Percentiles rank a stretch among this genome's conserved stretches.
phyloP scores from a whole-genome alignment of 53 echinoderm and acorn worm genomes.

The Arbacia lixula region DNA sequence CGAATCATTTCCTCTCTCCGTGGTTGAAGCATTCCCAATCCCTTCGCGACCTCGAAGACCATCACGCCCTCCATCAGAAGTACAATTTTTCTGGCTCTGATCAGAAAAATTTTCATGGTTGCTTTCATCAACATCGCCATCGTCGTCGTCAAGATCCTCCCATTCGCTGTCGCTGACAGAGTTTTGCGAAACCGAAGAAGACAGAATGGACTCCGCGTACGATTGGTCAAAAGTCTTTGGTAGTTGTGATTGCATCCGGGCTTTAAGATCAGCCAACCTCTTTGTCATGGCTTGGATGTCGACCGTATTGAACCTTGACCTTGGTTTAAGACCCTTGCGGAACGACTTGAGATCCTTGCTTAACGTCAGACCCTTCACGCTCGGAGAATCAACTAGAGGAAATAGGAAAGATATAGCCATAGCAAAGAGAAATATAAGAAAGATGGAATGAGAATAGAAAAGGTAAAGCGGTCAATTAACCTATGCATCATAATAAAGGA shows the following conservation, averaged over 20 bases:
- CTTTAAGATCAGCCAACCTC: constrained; percentile 62
- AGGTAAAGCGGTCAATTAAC: too few species aligned
- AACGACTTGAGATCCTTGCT: constrained; percentile 70
- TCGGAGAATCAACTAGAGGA: constrained; percentile 1
- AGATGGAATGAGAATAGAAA: too few species aligned
- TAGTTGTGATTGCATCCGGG: constrained; percentile 62
- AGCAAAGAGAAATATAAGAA: too few species aligned
- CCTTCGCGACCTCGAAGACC: neutral
- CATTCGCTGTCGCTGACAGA: neutral
- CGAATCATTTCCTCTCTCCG: neutral
- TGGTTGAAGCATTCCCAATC: neutral
- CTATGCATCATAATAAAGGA: too few species aligned
- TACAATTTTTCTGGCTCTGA: neutral
- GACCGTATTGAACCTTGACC: constrained; percentile 71
- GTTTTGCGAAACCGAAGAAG: neutral
- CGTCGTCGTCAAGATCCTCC: neutral
- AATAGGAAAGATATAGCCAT: too few species aligned
- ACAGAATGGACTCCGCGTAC: neutral
- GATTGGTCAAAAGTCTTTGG: neutral
- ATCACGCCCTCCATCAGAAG: neutral
- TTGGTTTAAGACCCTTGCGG: constrained; percentile 73
- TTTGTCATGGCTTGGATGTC: constrained; percentile 63
- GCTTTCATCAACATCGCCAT: neutral
- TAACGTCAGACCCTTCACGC: constrained; percentile 53
- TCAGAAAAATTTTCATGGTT: neutral